Conservation (phyloP, 2,888 invertebrate species). For the Melieria omissa region DNA sequence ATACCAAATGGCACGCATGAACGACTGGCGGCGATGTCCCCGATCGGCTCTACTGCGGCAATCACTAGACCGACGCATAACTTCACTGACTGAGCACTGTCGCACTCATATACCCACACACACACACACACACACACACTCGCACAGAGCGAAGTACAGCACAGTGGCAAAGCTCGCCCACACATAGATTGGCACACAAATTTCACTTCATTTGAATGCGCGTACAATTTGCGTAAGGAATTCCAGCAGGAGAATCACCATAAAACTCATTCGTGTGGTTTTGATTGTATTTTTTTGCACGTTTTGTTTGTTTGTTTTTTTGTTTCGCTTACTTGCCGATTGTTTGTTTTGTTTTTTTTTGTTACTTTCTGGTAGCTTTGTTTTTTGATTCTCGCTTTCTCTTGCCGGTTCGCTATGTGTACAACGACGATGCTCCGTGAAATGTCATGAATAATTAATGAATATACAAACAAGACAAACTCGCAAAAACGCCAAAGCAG, state of each 20-base stretch:
- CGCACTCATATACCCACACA: constrained; percentile 6
- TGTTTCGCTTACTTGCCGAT: background rate
- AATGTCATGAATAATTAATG: constrained; percentile 33
- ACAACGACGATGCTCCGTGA: background rate
- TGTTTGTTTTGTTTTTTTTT: background rate
- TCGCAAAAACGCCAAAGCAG: background rate
- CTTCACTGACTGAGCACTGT: no score
- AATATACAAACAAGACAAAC: constrained; percentile 15
- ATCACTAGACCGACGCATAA: no score
- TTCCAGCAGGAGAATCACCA: background rate
- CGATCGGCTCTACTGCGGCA: no score
- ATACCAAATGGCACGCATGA: no score
- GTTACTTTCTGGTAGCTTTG: background rate
- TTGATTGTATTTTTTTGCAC: background rate
- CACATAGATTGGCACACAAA: background rate
- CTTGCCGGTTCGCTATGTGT: no score
- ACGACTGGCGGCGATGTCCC: no score
- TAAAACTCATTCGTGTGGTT: constrained; percentile 3
- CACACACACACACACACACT: constrained; percentile 13
- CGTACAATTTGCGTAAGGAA: background rate
- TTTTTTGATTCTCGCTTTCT: no score
- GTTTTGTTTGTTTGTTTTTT: background rate
- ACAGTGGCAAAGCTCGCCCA: constrained; percentile 1
- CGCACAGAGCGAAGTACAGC: constrained; percentile 16
- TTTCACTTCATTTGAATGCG: background rate